Percentiles rank a stretch among this genome's conserved stretches.
phyloP scores from a whole-genome alignment of 2,113 vertebrate genomes.

The Pyrgilauda ruficollis region DNA sequence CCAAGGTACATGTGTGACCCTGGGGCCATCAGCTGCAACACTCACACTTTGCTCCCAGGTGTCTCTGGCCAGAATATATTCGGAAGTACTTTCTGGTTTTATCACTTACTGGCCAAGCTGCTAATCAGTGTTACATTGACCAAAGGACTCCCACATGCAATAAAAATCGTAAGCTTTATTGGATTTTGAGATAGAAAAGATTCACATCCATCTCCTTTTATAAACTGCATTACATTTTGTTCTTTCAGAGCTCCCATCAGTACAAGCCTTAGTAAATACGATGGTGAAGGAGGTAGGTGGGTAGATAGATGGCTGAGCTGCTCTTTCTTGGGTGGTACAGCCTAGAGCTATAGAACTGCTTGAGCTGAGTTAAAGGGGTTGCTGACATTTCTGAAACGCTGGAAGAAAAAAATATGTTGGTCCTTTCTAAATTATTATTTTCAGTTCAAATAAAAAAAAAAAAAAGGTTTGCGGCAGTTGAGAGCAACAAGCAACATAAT shows the following conservation, averaged over 20 bases:
- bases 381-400: background rate
- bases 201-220: conserved; percentile 15
- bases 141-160: conserved; percentile 41
- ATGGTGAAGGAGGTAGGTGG: background rate
- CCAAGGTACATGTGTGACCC: background rate
- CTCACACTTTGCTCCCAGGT: background rate
- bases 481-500: background rate
- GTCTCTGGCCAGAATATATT: background rate
- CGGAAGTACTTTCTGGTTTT: background rate
- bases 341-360: background rate
- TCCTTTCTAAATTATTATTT: conserved; percentile 5
- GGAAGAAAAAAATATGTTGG: background rate
- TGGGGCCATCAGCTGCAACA: background rate
- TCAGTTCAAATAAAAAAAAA: background rate
- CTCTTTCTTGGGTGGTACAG: conserved; percentile 9
- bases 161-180: conserved; percentile 54
- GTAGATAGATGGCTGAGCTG: background rate
- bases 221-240: conserved; percentile 15
- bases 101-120: conserved; percentile 20
- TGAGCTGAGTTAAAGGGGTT: background rate
- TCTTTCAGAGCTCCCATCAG: background rate
- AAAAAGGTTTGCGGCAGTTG: background rate
- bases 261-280: background rate
- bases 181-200: conserved; percentile 43
- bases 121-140: conserved; percentile 26